These are phyloP conservation scores for Ochlodes sylvanus DNA, from an alignment of 2,888 invertebrate species.

Conservation along the genomic window DNA sequence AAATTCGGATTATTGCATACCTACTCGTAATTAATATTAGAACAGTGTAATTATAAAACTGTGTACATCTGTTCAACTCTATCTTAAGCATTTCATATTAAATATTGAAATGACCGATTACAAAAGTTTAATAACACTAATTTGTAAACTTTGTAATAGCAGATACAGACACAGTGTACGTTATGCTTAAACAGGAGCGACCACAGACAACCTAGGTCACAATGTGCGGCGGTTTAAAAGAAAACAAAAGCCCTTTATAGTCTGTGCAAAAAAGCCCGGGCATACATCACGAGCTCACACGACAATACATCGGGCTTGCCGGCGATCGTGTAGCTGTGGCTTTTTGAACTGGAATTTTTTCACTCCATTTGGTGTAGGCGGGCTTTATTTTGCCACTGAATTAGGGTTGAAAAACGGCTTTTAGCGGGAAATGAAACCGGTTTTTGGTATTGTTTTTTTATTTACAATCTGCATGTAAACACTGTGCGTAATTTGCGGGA, in stretches of 20 bases:
- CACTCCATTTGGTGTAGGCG: slow-evolving; percentile 72
- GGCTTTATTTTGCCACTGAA: slow-evolving; percentile 63
- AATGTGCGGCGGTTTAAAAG: slow-evolving; percentile 41
- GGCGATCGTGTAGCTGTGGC: slow-evolving; percentile 62
- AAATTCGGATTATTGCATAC: too few relatives aligned
- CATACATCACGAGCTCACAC: slow-evolving; percentile 57
- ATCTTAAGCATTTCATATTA: too few relatives aligned
- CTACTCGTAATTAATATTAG: too few relatives aligned
- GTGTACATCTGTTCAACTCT: too few relatives aligned
- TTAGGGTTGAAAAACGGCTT: slow-evolving; percentile 61
- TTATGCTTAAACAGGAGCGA: slow-evolving; percentile 53
- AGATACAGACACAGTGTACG: neutral
- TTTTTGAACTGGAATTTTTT: slow-evolving; percentile 83
- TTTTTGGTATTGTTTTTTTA: slow-evolving; percentile 20
- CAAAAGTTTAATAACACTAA: too few relatives aligned
- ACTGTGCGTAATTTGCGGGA: slow-evolving; percentile 30
- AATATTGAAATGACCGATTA: too few relatives aligned
- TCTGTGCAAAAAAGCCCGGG: slow-evolving; percentile 49
- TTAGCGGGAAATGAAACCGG: slow-evolving; percentile 30
- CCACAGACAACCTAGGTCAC: slow-evolving; percentile 52
- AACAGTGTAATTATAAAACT: too few relatives aligned
- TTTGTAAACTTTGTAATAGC: too few relatives aligned
- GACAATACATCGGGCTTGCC: slow-evolving; percentile 74
- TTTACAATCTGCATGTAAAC: slow-evolving; percentile 28
- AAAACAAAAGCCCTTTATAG: slow-evolving; percentile 47